Conservation (phyloP, 2,888 invertebrate genomes). For the Helleia helle region DNA sequence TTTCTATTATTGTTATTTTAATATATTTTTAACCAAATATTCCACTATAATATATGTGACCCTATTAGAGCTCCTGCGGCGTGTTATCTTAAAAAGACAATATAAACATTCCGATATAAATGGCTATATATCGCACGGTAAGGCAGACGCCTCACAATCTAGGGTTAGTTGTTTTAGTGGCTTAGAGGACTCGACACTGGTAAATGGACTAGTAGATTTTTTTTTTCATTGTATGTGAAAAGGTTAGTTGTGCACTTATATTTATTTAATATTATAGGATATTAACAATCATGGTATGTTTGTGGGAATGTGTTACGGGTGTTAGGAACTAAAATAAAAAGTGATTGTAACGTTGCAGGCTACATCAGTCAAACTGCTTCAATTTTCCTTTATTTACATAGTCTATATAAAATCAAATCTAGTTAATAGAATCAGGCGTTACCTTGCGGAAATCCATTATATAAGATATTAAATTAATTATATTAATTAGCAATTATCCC, state of each 20-base stretch:
- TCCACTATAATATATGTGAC: background rate
- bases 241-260: background rate
- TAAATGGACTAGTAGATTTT: background rate
- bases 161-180: constrained; percentile 2
- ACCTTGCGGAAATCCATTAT: no score
- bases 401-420: no score
- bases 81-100: constrained; percentile 3
- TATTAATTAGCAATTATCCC: no score
- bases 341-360: no score
- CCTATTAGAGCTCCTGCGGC: background rate
- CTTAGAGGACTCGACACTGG: constrained; percentile 1
- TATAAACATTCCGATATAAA: constrained; percentile 4
- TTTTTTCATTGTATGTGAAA: background rate
- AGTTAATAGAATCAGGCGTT: no score
- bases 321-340: no score
- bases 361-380: no score
- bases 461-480: no score
- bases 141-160: background rate
- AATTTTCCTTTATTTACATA: no score
- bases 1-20: background rate
- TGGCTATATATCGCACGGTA: background rate
- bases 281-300: background rate
- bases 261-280: background rate
- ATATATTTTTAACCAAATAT: constrained; percentile 1
- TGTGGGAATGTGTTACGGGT: no score